phyloP scores from a whole-genome alignment of 2,888 invertebrate species.

The Limnephilus rhombicus region DNA sequence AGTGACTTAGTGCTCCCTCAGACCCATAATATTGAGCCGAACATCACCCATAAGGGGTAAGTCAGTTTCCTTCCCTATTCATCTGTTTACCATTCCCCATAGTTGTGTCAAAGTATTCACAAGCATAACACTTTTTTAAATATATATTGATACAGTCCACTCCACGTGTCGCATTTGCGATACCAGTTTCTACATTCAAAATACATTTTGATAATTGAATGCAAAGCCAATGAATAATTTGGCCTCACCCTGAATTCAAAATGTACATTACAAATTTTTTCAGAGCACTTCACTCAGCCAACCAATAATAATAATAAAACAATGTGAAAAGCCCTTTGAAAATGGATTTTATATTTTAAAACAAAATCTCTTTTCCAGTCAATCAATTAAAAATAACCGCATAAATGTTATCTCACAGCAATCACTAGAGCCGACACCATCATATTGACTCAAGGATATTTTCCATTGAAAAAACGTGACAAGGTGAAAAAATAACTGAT shows the following conservation, averaged over 20 bases:
- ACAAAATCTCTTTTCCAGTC: background rate
- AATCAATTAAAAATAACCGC: background rate
- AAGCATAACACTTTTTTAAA: too few species aligned
- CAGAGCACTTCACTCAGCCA: background rate
- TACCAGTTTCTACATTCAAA: background rate
- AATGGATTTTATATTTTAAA: background rate
- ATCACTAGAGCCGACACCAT: background rate
- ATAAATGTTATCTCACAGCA: slow-evolving; percentile 12
- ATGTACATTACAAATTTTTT: background rate
- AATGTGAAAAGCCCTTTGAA: background rate
- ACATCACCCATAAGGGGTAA: too few species aligned
- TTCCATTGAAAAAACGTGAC: slow-evolving; percentile 2
- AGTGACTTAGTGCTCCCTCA: too few species aligned
- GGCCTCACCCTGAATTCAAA: background rate
- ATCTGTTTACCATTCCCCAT: too few species aligned
- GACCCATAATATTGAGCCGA: too few species aligned
- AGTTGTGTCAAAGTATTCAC: too few species aligned
- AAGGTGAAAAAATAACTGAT: background rate
- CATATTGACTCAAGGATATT: background rate
- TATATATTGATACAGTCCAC: too few species aligned
- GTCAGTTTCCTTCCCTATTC: too few species aligned
- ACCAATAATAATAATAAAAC: background rate
- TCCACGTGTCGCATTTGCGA: too few species aligned
- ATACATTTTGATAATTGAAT: background rate
- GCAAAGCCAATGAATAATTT: background rate